These are phyloP conservation scores for Lethenteron reissneri DNA, from an alignment of 2,113 vertebrate species.

Conservation along the genomic window DNA sequence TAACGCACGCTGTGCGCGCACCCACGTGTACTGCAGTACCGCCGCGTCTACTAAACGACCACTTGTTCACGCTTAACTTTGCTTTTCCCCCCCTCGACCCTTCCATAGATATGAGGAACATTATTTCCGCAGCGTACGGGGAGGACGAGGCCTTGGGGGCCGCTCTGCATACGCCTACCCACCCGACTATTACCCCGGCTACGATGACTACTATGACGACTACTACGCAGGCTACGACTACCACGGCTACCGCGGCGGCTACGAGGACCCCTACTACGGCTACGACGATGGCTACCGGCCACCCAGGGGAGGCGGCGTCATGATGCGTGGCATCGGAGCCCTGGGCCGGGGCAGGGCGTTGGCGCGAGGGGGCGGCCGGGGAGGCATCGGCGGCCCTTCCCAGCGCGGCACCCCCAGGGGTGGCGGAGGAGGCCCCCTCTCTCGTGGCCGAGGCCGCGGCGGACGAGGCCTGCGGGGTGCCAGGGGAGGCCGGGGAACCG, in stretches of 20 bases:
- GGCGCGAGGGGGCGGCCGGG: conserved; percentile 31
- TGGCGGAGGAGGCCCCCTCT: conserved; percentile 57
- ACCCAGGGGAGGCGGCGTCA: conserved; percentile 52
- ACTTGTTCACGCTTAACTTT: conserved; percentile 7
- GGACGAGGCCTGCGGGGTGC: conserved; percentile 99
- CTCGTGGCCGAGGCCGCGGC: conserved; percentile 67
- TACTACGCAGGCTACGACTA: conserved; percentile 70
- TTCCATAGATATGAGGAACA: conserved; percentile 77
- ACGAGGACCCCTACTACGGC: conserved; percentile 94
- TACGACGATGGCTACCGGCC: conserved; percentile 91
- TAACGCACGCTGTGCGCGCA: neutral
- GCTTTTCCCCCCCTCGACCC: neutral
- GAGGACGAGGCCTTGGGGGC: conserved; percentile 69
- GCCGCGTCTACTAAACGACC: neutral
- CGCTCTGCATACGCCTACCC: conserved; percentile 57
- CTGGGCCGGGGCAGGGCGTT: conserved; percentile 1
- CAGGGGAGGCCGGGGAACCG: conserved; percentile 82
- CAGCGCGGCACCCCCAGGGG: conserved; percentile 75
- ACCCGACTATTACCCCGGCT: conserved; percentile 68
- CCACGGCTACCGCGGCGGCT: conserved; percentile 93
- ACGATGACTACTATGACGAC: conserved; percentile 97
- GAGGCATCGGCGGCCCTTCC: conserved; percentile 26
- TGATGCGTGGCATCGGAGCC: neutral
- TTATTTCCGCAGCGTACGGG: conserved; percentile 39
- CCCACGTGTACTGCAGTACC: neutral